Evolutionary conservation across 1,140 invertebrate species (phyloP).

Genomic region (Papilio aristodemus): DNA sequence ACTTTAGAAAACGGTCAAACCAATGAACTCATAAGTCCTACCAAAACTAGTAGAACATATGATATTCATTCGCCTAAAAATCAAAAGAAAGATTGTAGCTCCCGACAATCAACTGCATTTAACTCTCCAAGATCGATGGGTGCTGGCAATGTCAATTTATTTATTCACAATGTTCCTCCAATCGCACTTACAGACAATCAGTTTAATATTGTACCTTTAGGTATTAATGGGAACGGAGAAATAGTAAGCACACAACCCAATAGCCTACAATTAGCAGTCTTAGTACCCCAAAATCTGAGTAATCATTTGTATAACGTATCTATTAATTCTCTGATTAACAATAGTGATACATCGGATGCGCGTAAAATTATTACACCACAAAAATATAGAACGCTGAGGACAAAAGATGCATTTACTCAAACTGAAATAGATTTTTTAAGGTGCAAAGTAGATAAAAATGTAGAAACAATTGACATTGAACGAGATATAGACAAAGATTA

Average conservation of each 20-base stretch:
- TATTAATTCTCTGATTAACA: constrained; percentile 58
- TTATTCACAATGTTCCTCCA: constrained; percentile 72
- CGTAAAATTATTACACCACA: constrained; percentile 83
- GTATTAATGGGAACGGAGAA: constrained; percentile 66
- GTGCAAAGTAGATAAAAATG: constrained; percentile 48
- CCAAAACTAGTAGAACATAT: constrained; percentile 70
- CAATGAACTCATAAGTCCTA: constrained; percentile 58
- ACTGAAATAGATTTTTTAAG: constrained; percentile 80
- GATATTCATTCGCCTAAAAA: constrained; percentile 68
- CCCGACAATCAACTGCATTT: constrained; percentile 67
- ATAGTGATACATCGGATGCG: constrained; percentile 54
- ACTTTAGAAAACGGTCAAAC: constrained; percentile 29
- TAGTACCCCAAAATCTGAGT: constrained; percentile 78
- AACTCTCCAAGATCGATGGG: constrained; percentile 68
- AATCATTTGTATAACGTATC: constrained; percentile 69
- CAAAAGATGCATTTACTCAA: constrained; percentile 85
- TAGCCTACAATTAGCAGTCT: constrained; percentile 80
- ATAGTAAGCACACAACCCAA: constrained; percentile 61
- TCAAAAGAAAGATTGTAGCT: constrained; percentile 64
- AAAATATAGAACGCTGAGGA: constrained; percentile 80
- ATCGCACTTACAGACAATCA: constrained; percentile 67
- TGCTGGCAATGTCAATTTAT: constrained; percentile 70
- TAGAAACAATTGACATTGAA: constrained; percentile 56
- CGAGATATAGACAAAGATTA: constrained; percentile 68
- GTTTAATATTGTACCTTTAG: constrained; percentile 75